Evolutionary conservation across 2,797 vertebrate species (phyloP), one percentile per base, ranked within the genome.

Genomic region (Tolypeutes matacus): DNA sequence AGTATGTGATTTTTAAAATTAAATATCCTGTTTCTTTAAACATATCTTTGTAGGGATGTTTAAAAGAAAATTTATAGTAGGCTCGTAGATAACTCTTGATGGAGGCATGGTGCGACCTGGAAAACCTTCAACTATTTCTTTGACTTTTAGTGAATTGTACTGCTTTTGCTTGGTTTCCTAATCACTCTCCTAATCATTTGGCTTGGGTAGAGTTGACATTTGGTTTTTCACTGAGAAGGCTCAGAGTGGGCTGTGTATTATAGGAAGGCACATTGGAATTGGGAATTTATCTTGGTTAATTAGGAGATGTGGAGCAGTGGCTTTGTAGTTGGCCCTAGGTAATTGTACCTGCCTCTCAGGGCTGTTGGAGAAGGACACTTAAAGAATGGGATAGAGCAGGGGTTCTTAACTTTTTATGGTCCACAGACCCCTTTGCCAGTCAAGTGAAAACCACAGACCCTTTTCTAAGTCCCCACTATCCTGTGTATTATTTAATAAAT

Each of bases 121-220:
- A 84, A 84, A 76, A 13, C 36, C 20, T 13, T 29, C 21, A 3
- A 6, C 62, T 46, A 39, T 70, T 91, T 91, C 25, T 92, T 86
- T 39, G 36, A 86, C 46, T 72, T 83, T 42, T 60, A 39, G 80
- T 75, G 27, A 78, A 42, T 81, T 60, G 17, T 70, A 20, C 85
- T 88, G n/a, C 84, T 82, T 84, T 39, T 58, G 12, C 75, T n/a
- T 72, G 34, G 36, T 76, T 92, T 81, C 60, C 73, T 77, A 56
- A 60, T 91, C 60, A 70, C 8, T 12, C 2, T 91, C 39, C 36
- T 81, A 51, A 14, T 17, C 60, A 34, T 76, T 80, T 62, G 91
- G 6, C 34, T 70, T 81, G 53, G 67, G 21, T 25, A 23, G 69
- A 69, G 36, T 25, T 56, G 51, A 82, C 49, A 18, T 65, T 94